Base-by-base conservation (phyloP, 1,140 invertebrate genomes). In the Pachyrhynchus sulphureomaculatus region DNA sequence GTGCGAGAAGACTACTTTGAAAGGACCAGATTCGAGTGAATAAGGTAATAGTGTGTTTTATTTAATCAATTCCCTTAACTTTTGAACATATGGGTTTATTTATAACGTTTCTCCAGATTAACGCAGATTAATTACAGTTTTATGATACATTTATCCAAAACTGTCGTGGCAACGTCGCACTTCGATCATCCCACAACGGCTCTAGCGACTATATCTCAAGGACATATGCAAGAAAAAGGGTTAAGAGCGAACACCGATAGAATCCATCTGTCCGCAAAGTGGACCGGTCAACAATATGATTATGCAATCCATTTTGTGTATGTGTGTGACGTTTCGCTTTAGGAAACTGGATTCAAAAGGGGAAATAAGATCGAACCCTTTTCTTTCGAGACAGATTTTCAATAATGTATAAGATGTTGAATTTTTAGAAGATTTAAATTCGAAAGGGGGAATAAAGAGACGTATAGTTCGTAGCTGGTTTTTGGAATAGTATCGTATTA, bases 221-320 rank as follows among this genome's bases (percentile, higher is more conserved):
- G 39, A 5, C 39, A 42, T 18, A 18, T 18, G 12, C 15, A n/a
- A n/a, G 42, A 45, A 12, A 45, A 45, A 45, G 42, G 42, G 42
- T 45, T 45, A 45, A 24, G 42, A 20, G 21, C 17, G 34, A 2
- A 3, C 36, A 5, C 13, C 3, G 4, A 36, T 20, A 12, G 2
- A 6, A 15, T 45, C 42, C 42, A 45, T 45, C 42, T 45, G 42
- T 45, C 42, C 42, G 21, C 37, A 41, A 29, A 45, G 42, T 45
- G 42, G 42, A 45, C 42, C 42, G 42, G 42, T 45, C 42, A 23
- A 18, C 15, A 20, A 42, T 42, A 18, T 18, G 39, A 45, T 45
- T 45, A 45, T 45, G 42, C 42, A 45, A 45, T 18, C 8, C 39
- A 15, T 15, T 18, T 20, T 12, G 13, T 18, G 15, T 17, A n/a